Conservation (phyloP, 1,140 invertebrate species). For the Drosophila insularis region DNA sequence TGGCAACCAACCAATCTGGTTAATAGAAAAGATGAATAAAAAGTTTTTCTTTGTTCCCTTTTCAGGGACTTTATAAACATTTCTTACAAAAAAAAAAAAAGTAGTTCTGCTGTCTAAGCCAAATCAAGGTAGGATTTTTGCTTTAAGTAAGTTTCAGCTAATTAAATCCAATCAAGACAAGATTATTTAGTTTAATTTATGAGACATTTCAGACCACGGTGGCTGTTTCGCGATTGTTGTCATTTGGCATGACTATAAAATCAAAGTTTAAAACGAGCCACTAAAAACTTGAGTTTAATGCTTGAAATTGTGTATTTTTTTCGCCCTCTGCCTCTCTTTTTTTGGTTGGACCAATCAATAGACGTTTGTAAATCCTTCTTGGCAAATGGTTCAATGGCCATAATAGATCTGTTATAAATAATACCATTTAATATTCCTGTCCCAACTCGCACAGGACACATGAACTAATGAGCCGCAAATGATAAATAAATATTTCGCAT, state of each 20-base stretch:
- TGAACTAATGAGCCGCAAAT: slow-evolving; percentile 73
- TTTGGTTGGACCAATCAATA: slow-evolving; percentile 3
- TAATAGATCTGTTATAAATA: slow-evolving; percentile 48
- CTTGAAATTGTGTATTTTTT: background rate
- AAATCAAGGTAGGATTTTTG: background rate
- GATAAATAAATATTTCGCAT: slow-evolving; percentile 69
- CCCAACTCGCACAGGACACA: slow-evolving; percentile 26
- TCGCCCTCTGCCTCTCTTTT: background rate
- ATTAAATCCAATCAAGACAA: background rate
- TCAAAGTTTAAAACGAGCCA: slow-evolving; percentile 4
- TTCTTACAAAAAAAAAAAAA: too few species aligned
- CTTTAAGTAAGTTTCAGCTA: background rate
- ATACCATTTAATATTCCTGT: slow-evolving; percentile 38
- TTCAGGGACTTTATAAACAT: too few species aligned
- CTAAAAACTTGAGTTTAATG: slow-evolving; percentile 7
- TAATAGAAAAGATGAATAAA: too few species aligned
- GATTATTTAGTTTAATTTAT: background rate
- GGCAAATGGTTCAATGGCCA: background rate
- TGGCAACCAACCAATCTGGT: too few species aligned
- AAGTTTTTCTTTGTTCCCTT: too few species aligned
- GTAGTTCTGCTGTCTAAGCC: too few species aligned
- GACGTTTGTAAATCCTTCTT: background rate
- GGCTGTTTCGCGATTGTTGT: background rate
- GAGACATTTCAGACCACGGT: background rate
- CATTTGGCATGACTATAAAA: background rate